Evolutionary conservation across 2,888 invertebrate genomes (phyloP), one percentile per base, ranked within the genome.

Genomic region (Psylliodes chrysocephalus): DNA sequence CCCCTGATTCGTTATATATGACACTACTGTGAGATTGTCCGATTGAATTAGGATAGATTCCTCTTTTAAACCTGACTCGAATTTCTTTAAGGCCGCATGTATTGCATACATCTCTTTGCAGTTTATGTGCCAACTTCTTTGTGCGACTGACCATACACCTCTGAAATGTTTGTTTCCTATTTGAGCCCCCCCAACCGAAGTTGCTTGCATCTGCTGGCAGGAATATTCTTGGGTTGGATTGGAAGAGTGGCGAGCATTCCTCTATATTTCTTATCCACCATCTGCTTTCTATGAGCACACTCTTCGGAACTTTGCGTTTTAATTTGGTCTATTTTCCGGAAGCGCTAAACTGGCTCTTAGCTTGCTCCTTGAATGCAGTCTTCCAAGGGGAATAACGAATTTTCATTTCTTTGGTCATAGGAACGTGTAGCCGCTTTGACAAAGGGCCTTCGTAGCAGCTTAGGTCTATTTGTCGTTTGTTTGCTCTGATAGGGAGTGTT

Each of bases 41-140:
- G 63, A 61, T 33, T 71, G 70, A n/a, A 71, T 17, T 15, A 68
- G 15, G 8, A 67, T 22, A 8, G 52, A 12, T 30, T 64, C 55
- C 1, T 47, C 55, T 33, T 25, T 51, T 18, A 69, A 52, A 1
- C 2, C 4, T 1, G 52, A 1, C 5, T 28, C 42, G 30, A 4
- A 44, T n/a, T 14, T 8, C 7, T 22, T 14, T 10, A 71, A n/a
- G 8, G 63, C 12, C 7, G 33, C 51, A 8, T 42, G 60, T 5
- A 70, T 64, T 7, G 68, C 67, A 53, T 53, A 63, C n/a, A 71
- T 10, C 38, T 70, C 70, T 35, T 70, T 70, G 40, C 14, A 33
- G 59, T 68, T 71, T 35, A 71, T 66, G 46, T 71, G 71, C 68
- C 69, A 71, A 6, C n/a, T 7, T 18, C 28, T 40, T 49, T 70